Conservation (phyloP, 2,797 vertebrate genomes). For the Ficedula albicollis region DNA sequence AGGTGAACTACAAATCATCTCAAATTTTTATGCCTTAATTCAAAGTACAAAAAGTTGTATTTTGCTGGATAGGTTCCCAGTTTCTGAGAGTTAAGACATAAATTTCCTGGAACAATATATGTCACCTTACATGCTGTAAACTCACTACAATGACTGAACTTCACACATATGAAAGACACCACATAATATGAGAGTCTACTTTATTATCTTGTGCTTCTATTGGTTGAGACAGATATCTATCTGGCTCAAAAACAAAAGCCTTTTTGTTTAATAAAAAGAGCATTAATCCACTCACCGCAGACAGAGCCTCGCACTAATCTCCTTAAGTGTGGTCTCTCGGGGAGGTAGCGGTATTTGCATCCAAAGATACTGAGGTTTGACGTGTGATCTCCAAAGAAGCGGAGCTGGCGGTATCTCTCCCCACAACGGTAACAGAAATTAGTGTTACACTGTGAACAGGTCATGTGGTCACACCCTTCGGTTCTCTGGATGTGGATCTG, state of each 20-base stretch:
- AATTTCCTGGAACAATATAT: neutral
- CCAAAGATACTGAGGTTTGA: constrained; percentile 99
- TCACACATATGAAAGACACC: neutral
- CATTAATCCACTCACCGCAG: constrained; percentile 85
- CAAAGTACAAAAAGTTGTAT: neutral
- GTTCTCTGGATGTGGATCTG: constrained; percentile 98
- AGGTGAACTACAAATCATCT: neutral
- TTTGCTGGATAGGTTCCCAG: neutral
- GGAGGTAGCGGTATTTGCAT: constrained; percentile 98
- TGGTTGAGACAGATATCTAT: neutral
- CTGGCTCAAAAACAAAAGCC: neutral
- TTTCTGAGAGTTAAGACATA: neutral
- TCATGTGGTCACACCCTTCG: constrained; percentile 98
- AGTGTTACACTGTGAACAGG: constrained; percentile 96
- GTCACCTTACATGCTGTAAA: neutral
- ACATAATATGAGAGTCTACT: neutral
- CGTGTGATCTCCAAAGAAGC: constrained; percentile 97
- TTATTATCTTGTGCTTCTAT: neutral
- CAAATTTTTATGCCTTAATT: neutral
- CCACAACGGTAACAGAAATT: constrained; percentile 99
- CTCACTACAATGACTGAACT: neutral
- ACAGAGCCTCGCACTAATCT: constrained; percentile 94
- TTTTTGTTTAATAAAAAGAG: neutral
- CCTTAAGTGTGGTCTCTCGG: constrained; percentile 94
- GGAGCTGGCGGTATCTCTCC: constrained; percentile 92